Evolutionary conservation across 2,888 invertebrate genomes (phyloP).

Genomic region (Dasypolia templi): DNA sequence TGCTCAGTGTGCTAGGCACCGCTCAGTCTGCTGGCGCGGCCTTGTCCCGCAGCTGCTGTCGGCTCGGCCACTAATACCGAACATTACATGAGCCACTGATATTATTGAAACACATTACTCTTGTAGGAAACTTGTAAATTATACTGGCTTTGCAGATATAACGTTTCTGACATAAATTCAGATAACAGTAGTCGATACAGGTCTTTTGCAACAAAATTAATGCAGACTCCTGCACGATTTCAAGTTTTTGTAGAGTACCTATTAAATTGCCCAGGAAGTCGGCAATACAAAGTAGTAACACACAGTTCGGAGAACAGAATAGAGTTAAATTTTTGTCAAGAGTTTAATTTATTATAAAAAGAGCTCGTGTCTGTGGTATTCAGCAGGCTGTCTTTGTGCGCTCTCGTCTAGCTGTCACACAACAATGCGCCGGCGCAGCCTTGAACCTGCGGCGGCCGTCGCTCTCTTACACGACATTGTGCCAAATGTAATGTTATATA

Average conservation of each 20-base stretch:
- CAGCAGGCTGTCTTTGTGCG: conserved; percentile 58
- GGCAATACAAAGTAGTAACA: not conserved
- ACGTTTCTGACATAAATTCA: conserved; percentile 40
- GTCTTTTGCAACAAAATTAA: conserved; percentile 37
- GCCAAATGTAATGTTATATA: conserved; percentile 76
- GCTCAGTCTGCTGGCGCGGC: conserved; percentile 68
- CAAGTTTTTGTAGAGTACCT: conserved; percentile 20
- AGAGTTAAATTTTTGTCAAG: conserved; percentile 27
- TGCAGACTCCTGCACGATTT: conserved; percentile 11
- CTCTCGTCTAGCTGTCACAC: conserved; percentile 71
- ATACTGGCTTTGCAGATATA: conserved; percentile 45
- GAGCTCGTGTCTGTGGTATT: conserved; percentile 53
- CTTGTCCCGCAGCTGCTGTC: conserved; percentile 64
- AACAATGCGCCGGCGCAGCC: conserved; percentile 75
- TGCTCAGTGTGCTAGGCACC: conserved; percentile 66
- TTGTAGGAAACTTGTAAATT: conserved; percentile 60
- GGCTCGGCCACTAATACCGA: conserved; percentile 45
- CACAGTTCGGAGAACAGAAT: conserved; percentile 31
- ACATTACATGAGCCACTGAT: conserved; percentile 64
- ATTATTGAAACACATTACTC: conserved; percentile 66
- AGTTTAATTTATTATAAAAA: conserved; percentile 46
- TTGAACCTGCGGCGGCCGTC: conserved; percentile 77
- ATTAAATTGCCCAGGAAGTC: conserved; percentile 27
- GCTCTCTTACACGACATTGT: conserved; percentile 71
- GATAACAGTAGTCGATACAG: conserved; percentile 37